A percentile compares a stretch with the other conserved stretches of the same genome.
Evolutionary conservation across 2,113 vertebrate genomes (phyloP).

Genomic region (Syrrhaptes paradoxus): DNA sequence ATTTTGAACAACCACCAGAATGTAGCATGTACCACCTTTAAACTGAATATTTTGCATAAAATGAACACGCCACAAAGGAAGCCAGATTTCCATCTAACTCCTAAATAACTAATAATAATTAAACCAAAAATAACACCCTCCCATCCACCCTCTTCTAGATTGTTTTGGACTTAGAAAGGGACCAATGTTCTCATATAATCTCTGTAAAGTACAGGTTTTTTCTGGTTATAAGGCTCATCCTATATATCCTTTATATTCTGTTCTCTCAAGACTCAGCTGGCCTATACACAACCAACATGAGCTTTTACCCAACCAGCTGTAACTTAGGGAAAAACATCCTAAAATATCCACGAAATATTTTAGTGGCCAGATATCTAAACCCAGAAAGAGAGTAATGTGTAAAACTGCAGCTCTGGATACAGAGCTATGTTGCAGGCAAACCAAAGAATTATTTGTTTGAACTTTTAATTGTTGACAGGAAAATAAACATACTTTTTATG

Average conservation of each 20-base stretch:
- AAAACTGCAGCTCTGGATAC: background rate
- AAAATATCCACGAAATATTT: background rate
- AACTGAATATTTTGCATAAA: background rate
- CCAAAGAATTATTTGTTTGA: background rate
- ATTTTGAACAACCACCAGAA: background rate
- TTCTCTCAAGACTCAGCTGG: background rate
- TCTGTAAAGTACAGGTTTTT: background rate
- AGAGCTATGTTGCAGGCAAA: background rate
- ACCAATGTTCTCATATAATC: background rate
- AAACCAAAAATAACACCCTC: rapidly evolving
- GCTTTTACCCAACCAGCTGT: background rate
- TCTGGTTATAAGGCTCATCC: background rate
- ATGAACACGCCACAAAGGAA: background rate
- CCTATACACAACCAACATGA: background rate
- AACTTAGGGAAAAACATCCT: background rate
- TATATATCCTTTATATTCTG: background rate
- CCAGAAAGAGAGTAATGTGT: background rate
- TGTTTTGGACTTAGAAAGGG: background rate
- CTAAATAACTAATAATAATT: background rate
- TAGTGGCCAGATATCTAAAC: background rate
- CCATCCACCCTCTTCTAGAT: background rate
- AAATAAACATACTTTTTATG: constrained; percentile 91
- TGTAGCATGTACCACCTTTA: background rate
- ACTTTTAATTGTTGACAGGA: background rate
- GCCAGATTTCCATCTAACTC: background rate